A percentile compares a stretch with the other conserved stretches of the same genome.
phyloP scores from a whole-genome alignment of 2,113 vertebrate species.

The Castor canadensis region DNA sequence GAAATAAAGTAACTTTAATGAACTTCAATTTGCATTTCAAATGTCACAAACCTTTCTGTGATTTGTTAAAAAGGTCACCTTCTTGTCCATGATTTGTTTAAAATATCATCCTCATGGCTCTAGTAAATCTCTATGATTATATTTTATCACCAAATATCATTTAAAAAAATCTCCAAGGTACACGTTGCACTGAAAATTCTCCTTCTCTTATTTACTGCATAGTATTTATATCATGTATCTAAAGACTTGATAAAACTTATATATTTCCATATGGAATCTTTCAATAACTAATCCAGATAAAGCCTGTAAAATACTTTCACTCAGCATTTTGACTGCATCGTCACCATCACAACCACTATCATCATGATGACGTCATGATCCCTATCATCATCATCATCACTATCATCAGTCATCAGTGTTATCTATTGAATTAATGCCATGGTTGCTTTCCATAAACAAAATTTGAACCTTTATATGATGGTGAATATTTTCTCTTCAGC shows the following conservation, averaged over 20 bases:
- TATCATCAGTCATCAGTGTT: not conserved
- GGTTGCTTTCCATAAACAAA: not conserved
- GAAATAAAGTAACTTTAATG: slow-evolving; percentile 54
- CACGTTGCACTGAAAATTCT: too few relatives aligned
- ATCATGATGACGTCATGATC: too few relatives aligned
- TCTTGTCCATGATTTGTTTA: not conserved
- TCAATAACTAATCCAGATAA: not conserved
- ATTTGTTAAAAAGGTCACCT: slow-evolving; percentile 21
- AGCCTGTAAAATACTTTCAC: not conserved
- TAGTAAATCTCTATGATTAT: not conserved
- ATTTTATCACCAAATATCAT: slow-evolving; percentile 4
- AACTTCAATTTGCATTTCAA: slow-evolving; percentile 55
- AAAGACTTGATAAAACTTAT: too few relatives aligned
- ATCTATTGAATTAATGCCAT: not conserved
- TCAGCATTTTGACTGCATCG: not conserved
- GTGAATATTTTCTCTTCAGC: not conserved
- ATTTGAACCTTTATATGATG: not conserved
- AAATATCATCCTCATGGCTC: slow-evolving; percentile 26
- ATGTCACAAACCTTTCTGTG: slow-evolving; percentile 16
- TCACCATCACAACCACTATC: not conserved
- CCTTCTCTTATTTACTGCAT: not conserved
- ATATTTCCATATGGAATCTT: not conserved
- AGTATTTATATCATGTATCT: not conserved
- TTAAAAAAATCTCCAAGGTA: too few relatives aligned
- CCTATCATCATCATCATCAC: too few relatives aligned